Conservation (phyloP, 2,797 vertebrate species). For the Mus caroli region DNA sequence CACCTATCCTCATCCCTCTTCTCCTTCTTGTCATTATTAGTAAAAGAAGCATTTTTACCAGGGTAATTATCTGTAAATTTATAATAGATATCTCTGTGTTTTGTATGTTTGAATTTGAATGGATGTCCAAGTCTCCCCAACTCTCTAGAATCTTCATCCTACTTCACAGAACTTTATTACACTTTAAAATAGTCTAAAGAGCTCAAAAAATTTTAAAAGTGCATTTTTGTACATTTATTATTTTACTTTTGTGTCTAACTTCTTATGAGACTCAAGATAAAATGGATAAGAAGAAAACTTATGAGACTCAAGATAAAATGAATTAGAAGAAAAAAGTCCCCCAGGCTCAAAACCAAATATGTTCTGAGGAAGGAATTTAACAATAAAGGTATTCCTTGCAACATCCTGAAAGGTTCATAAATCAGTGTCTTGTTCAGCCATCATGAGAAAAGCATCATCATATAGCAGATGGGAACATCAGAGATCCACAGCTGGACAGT, state of each 20-base stretch:
- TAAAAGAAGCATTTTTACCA: slow-evolving; percentile 72
- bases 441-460: background rate
- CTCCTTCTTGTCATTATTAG: background rate
- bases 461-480: background rate
- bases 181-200: background rate
- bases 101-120: slow-evolving; percentile 1
- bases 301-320: background rate
- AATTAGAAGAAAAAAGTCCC: background rate
- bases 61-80: slow-evolving; percentile 76
- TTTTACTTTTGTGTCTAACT: background rate
- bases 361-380: background rate
- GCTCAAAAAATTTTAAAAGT: background rate
- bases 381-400: background rate
- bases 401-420: background rate
- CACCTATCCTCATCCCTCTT: background rate
- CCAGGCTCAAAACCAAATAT: background rate
- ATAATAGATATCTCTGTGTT: slow-evolving; percentile 17
- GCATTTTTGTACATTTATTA: background rate
- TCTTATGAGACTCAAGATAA: background rate
- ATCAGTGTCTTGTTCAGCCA: no score
- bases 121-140: background rate
- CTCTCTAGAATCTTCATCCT: background rate
- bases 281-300: background rate
- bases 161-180: slow-evolving; percentile 10
- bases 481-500: no score